Evolutionary conservation across 2,797 vertebrate species (phyloP), one percentile per base, ranked within the genome.

Genomic region (Cygnus olor): DNA sequence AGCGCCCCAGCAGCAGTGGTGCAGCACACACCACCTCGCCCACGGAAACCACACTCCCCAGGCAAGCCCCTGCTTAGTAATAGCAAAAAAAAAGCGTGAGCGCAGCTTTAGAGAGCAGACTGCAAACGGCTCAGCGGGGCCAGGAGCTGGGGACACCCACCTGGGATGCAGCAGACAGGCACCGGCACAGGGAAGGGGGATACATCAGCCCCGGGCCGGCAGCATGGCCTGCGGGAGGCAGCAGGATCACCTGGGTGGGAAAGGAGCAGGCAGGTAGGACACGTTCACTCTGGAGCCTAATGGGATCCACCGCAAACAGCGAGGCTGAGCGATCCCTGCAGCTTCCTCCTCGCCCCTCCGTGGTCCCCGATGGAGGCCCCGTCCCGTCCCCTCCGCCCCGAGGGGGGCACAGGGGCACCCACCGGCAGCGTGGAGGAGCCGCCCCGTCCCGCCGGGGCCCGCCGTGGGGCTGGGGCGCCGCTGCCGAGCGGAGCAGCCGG

Each of bases 331-430:
- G 34, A 68, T 22, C 40, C 77, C 22, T 9, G 27, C 49, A n/a
- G 77, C 58, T 74, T 61, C 89, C 45, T 36, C 66, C 45, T 38
- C 9, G 12, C 14, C 42, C 68, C 42, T 24, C 28, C 1, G 0
- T 0, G 0, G 28, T 2, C 65, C 60, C 82, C 7, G 6, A 11
- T 0, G 2, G 49, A 70, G 44, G 45, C 45, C 20, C 11, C 0
- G 32, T 16, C 14, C 42, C 0, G 10, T 7, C 36, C 21, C 51
- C 22, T 54, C 18, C 27, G 4, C 45, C 53, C 36, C 10, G 5
- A 40, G 60, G 36, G 13, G 24, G 34, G 38, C 4, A 27, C 3
- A 0, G 30, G 11, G 24, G 7, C 61, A 56, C 53, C 27, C 89
- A 83, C 47, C 34, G 44, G 4, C 22, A 30, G 70, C 25, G 4